Percentiles rank a stretch among this genome's conserved stretches.
Conservation (phyloP, 2,888 invertebrate species). For the Lasioglossum leucozonium region DNA sequence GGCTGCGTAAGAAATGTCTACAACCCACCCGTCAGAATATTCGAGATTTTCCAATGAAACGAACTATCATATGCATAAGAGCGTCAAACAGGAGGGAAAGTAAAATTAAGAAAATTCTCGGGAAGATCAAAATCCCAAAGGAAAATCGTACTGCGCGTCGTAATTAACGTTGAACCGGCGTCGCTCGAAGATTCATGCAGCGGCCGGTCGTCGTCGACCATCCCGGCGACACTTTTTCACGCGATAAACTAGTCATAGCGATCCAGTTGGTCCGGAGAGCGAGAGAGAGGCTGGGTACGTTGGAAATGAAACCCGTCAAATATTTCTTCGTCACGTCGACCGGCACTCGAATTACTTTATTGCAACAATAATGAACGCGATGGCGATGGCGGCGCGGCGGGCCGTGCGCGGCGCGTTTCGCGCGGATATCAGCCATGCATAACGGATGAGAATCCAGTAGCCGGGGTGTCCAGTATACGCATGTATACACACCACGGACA, state of each 20-base stretch:
- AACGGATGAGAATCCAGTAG: conserved; percentile 40
- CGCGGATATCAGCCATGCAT: conserved; percentile 30
- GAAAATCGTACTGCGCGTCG: neutral
- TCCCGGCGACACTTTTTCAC: conserved; percentile 23
- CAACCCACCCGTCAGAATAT: neutral
- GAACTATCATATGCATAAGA: neutral
- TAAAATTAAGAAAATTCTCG: neutral
- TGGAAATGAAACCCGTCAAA: conserved; percentile 22
- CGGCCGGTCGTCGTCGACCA: neutral
- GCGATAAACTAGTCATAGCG: conserved; percentile 34
- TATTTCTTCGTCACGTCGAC: conserved; percentile 19
- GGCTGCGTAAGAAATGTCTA: neutral
- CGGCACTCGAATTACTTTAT: conserved; percentile 33
- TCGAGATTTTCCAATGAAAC: neutral
- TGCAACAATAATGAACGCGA: conserved; percentile 15
- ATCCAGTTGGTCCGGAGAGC: neutral
- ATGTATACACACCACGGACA: neutral
- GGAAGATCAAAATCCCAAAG: neutral
- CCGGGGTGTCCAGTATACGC: conserved; percentile 12
- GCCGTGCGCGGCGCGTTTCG: neutral
- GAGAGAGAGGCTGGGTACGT: neutral
- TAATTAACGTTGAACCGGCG: conserved; percentile 3
- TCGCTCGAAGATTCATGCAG: conserved; percentile 8
- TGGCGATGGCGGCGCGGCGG: neutral
- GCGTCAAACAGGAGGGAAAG: neutral